Evolutionary conservation across 2,888 invertebrate genomes (phyloP), one percentile per base, ranked within the genome.

Genomic region (Andrena haemorrhoa): DNA sequence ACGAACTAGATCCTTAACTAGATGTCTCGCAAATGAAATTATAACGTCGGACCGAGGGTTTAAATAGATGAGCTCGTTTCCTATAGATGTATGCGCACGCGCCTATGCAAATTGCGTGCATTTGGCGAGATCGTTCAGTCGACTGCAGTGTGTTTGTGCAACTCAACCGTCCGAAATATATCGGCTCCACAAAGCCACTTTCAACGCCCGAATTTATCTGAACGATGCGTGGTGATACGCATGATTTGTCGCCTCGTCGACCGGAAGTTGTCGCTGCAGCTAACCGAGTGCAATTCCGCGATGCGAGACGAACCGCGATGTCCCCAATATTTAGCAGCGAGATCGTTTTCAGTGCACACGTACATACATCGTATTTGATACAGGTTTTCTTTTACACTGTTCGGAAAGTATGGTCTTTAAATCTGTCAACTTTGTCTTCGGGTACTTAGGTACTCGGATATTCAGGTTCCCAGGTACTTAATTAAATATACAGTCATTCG

Each of bases 231-330:
- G 49, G 53, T 49, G 66, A 72, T 80, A 68, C 76, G 68, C 72
- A 56, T 77, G 77, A 80, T 80, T 80, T 77, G 80, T 70, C 73
- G 47, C 70, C 65, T 41, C 64, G 65, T 65, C 63, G 69, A 51
- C 41, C 73, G 69, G 78, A 81, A 81, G 69, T 79, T 81, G 79
- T 78, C 56, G 47, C 16, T 33, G 60, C 60, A 65, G 64, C 49
- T 74, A 74, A 65, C 66, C 77, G 51, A 66, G 66, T 68, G 71
- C 69, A 77, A 77, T 77, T 72, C 47, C 49, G 63, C 61, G 71
- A 65, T 77, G 16, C 41, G n/a, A 16, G 10, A 47, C 31, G 53
- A 31, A 51, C 47, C 23, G 29, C 58, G n/a, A 6, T 51, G 47
- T n/a, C n/a, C 31, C 12, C 20, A 51, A 60, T 69, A 60, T 61